Conservation (phyloP, 2,888 invertebrate species). For the Dascillus cervinus region DNA sequence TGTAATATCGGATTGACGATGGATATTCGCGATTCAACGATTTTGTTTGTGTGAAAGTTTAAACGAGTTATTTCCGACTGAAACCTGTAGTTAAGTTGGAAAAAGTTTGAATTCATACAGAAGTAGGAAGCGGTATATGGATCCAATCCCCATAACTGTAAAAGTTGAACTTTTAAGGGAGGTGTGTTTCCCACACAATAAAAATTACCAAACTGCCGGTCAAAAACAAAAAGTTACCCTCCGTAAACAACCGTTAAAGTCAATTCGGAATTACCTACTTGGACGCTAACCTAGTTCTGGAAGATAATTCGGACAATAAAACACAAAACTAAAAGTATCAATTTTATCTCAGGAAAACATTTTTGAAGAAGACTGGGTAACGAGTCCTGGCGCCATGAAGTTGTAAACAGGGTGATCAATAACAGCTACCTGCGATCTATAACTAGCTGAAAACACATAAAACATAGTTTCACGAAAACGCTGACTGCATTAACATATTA, state of each 20-base stretch:
- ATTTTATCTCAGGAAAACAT: constrained; percentile 11
- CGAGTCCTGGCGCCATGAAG: constrained; percentile 26
- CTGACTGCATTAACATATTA: constrained; percentile 11
- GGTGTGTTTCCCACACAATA: too few relatives aligned
- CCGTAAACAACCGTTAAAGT: too few relatives aligned
- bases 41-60: constrained; percentile 34
- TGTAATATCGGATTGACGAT: constrained; percentile 25
- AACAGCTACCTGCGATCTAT: constrained; percentile 32
- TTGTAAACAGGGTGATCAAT: constrained; percentile 35
- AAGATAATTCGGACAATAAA: constrained; percentile 12
- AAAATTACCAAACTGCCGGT: too few relatives aligned
- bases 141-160: too few relatives aligned
- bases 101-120: constrained; percentile 21
- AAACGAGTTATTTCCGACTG: constrained; percentile 33
- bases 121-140: too few relatives aligned
- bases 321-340: constrained; percentile 12
- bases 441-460: constrained; percentile 31
- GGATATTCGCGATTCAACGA: constrained; percentile 30
- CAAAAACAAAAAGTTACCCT: too few relatives aligned
- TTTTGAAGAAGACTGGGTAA: constrained; percentile 17
- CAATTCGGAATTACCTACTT: too few relatives aligned
- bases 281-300: too few relatives aligned
- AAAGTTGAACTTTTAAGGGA: too few relatives aligned
- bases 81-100: too few relatives aligned
- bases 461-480: constrained; percentile 16